phyloP scores from a whole-genome alignment of 2,113 vertebrate species.

The Pluvianellus socialis region DNA sequence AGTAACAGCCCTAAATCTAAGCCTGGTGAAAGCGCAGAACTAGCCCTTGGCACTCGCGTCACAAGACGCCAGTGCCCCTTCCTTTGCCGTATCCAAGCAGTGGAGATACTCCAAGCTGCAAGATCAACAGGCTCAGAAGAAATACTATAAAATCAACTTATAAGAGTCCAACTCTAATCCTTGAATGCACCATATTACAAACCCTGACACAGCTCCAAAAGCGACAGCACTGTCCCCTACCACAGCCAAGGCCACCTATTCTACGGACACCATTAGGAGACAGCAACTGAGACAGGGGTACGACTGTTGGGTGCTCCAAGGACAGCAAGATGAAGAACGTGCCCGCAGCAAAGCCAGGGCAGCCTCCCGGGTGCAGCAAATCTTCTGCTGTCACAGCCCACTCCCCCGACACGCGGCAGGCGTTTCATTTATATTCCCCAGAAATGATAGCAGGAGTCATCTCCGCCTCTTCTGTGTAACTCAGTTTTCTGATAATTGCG shows the following conservation, averaged over 20 bases:
- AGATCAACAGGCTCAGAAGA: background rate
- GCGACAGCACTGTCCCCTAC: background rate
- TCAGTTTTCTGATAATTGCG: background rate
- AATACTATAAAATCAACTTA: background rate
- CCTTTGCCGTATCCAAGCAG: background rate
- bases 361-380: background rate
- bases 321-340: accelerated
- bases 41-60: background rate
- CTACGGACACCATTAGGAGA: background rate
- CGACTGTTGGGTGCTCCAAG: accelerated
- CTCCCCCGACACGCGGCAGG: accelerated
- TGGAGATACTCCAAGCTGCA: background rate
- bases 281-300: no score
- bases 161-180: background rate
- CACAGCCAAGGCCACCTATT: background rate
- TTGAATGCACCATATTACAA: background rate
- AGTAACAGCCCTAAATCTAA: background rate
- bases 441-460: background rate
- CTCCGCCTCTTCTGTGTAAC: background rate
- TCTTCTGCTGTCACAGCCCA: no score
- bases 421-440: background rate
- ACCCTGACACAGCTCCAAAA: background rate
- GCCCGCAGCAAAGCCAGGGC: accelerated
- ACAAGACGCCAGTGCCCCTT: background rate
- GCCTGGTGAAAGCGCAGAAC: background rate